phyloP scores from a whole-genome alignment of 2,113 vertebrate species.

The Zosterops lateralis region DNA sequence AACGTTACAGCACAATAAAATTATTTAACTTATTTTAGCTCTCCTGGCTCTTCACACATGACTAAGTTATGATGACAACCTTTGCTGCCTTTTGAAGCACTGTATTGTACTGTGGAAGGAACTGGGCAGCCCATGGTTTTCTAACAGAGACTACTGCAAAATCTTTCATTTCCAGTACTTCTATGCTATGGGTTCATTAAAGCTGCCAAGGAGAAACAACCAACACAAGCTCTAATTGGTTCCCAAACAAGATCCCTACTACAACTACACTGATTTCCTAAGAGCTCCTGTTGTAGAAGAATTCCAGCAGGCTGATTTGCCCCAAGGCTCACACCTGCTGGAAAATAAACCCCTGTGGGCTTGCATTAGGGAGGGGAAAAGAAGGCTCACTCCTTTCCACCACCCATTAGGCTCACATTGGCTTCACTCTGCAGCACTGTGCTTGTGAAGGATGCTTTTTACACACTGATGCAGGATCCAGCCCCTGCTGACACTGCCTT shows the following conservation, averaged over 20 bases:
- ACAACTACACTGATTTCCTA: background rate
- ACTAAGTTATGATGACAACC: conserved; percentile 12
- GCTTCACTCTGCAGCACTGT: background rate
- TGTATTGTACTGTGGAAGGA: background rate
- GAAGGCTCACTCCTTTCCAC: background rate
- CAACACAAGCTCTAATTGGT: conserved; percentile 28
- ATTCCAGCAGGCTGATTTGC: conserved; percentile 9
- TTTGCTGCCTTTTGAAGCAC: background rate
- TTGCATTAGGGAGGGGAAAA: background rate
- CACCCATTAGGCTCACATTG: background rate
- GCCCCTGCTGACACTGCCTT: background rate
- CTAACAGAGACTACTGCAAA: background rate
- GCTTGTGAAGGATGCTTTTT: conserved; percentile 6
- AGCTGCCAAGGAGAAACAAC: conserved; percentile 10
- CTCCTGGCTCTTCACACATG: background rate
- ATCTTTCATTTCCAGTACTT: conserved; percentile 8
- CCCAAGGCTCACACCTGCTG: background rate
- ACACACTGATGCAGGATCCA: background rate
- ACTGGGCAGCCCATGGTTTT: background rate
- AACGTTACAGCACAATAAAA: background rate
- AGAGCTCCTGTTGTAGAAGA: background rate
- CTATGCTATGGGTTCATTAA: conserved; percentile 3
- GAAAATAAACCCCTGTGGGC: conserved; percentile 12
- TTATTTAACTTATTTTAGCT: conserved; percentile 17
- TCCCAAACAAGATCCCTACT: conserved; percentile 1